phyloP scores from a whole-genome alignment of 2,888 invertebrate species.

The Heteropelma amictum region DNA sequence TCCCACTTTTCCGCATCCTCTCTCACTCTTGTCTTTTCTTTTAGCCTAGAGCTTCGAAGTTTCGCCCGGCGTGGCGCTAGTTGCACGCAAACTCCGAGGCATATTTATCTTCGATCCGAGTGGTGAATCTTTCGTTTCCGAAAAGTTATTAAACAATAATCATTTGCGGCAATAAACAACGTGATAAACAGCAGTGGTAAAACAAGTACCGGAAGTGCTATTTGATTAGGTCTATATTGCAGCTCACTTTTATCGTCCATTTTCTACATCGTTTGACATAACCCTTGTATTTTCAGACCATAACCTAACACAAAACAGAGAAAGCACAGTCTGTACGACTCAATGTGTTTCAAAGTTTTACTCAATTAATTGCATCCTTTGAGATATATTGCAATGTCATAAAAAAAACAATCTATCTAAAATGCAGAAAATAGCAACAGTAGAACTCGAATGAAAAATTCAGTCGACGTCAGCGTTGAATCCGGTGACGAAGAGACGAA shows the following conservation, averaged over 20 bases:
- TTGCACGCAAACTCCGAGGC: not conserved
- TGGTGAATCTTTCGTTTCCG: no score
- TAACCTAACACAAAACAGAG: no score
- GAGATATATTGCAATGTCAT: no score
- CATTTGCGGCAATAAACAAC: no score
- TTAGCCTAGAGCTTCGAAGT: not conserved
- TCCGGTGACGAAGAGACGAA: constrained; percentile 16
- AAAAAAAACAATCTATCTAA: no score
- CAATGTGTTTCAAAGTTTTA: no score
- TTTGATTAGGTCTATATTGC: not conserved
- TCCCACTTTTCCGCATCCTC: not conserved
- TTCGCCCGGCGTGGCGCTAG: not conserved
- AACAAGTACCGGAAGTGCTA: not conserved
- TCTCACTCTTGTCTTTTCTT: not conserved
- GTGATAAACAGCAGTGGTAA: no score
- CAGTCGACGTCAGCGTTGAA: not conserved
- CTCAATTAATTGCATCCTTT: not conserved
- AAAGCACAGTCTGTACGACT: no score
- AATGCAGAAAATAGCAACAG: no score
- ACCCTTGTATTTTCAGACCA: not conserved
- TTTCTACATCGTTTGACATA: not conserved
- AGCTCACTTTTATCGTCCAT: not conserved
- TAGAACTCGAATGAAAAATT: not conserved
- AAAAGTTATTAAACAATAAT: no score
- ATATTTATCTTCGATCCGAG: no score